These are phyloP conservation scores for Lysiphlebus fabarum DNA, from an alignment of 1,140 invertebrate species.

Conservation along the genomic window DNA sequence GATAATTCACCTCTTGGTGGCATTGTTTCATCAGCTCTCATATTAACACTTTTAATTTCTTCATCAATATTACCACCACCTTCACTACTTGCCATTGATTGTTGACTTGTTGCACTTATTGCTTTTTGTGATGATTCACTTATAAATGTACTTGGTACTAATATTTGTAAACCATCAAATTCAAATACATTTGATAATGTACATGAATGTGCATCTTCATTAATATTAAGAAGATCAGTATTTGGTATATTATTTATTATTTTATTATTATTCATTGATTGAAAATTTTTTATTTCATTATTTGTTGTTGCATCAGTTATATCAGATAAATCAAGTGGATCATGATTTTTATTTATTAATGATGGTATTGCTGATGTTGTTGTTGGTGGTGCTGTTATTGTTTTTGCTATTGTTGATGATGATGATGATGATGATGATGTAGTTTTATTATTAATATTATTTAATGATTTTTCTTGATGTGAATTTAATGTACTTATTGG, in stretches of 20 bases:
- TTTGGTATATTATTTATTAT: slow-evolving; percentile 44
- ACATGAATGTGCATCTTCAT: slow-evolving; percentile 52
- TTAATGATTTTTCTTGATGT: slow-evolving; percentile 30
- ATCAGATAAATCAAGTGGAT: slow-evolving; percentile 31
- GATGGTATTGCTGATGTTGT: background rate
- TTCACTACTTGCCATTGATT: slow-evolving; percentile 54
- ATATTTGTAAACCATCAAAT: slow-evolving; percentile 52
- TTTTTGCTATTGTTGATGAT: slow-evolving; percentile 39
- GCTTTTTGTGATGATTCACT: slow-evolving; percentile 54
- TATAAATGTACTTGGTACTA: slow-evolving; percentile 54
- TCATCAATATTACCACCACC: slow-evolving; percentile 58
- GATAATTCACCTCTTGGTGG: slow-evolving; percentile 77
- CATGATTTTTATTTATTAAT: slow-evolving; percentile 40
- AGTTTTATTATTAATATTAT: slow-evolving; percentile 39
- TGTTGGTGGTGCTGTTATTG: slow-evolving; percentile 21
- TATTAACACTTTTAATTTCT: slow-evolving; percentile 65
- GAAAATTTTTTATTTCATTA: slow-evolving; percentile 43
- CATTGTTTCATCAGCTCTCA: slow-evolving; percentile 80
- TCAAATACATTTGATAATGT: slow-evolving; percentile 52
- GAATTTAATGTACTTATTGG: slow-evolving; percentile 38
- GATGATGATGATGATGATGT: slow-evolving; percentile 8
- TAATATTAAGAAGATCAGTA: slow-evolving; percentile 50
- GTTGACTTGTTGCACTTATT: slow-evolving; percentile 52
- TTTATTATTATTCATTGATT: slow-evolving; percentile 35
- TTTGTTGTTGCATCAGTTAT: slow-evolving; percentile 40